These are phyloP conservation scores for Lycocorax pyrrhopterus DNA, from an alignment of 2,113 vertebrate species.

Conservation along the genomic window DNA sequence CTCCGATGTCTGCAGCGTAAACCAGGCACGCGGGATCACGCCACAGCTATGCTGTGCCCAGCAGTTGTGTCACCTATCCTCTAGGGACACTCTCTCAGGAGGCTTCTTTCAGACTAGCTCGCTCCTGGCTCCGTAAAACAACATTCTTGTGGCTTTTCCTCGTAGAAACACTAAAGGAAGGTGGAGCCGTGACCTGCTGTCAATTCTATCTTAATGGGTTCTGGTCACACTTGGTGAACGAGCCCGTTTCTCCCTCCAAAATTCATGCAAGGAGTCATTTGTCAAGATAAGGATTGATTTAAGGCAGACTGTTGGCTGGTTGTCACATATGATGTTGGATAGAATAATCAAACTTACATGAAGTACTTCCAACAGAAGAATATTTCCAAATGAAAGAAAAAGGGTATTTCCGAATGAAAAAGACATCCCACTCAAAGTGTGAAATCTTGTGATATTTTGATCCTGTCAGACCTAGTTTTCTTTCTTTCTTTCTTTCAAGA, in stretches of 20 bases:
- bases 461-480: not conserved
- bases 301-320: not conserved
- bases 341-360: not conserved
- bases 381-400: not conserved
- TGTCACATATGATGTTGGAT: accelerated
- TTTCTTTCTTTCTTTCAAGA: not conserved
- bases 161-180: not conserved
- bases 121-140: not conserved
- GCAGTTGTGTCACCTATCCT: not conserved
- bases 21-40: not conserved
- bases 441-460: not conserved
- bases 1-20: not conserved
- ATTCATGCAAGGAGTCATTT: not conserved
- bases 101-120: not conserved
- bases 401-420: not conserved
- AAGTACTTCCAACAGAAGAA: not conserved
- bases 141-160: not conserved
- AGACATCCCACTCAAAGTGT: not conserved
- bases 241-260: not conserved
- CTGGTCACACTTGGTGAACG: not conserved
- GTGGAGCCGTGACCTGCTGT: not conserved
- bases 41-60: not conserved
- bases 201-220: not conserved
- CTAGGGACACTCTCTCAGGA: not conserved
- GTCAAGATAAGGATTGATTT: not conserved